Evolutionary conservation across 2,888 invertebrate species (phyloP).

Genomic region (Linnaemya tessellans): DNA sequence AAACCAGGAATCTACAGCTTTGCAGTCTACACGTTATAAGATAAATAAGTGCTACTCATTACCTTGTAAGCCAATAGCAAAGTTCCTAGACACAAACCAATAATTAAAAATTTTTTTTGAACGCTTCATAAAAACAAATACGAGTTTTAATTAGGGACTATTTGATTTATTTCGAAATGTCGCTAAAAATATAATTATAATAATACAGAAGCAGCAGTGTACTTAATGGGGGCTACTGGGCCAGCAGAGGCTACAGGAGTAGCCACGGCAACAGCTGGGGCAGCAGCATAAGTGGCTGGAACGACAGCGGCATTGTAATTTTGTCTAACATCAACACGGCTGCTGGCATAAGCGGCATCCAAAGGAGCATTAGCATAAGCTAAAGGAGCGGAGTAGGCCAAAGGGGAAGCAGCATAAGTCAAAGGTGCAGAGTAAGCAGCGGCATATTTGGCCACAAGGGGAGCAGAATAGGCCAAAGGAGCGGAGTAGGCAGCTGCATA

Average conservation of each 20-base stretch:
- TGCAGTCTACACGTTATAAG: no score
- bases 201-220: slow-evolving; percentile 57
- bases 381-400: slow-evolving; percentile 56
- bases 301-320: slow-evolving; percentile 69
- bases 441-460: no score
- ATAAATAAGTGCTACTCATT: no score
- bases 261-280: slow-evolving; percentile 51
- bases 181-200: slow-evolving; percentile 33
- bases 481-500: slow-evolving; percentile 8
- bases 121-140: no score
- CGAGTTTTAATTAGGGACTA: no score
- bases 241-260: slow-evolving; percentile 44
- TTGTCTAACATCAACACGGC: slow-evolving; percentile 62
- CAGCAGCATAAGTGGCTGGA: slow-evolving; percentile 65
- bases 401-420: slow-evolving; percentile 73
- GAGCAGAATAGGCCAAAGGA: slow-evolving; percentile 16
- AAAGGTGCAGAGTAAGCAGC: slow-evolving; percentile 43
- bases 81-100: no score
- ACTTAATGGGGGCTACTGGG: no score
- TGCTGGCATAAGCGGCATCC: slow-evolving; percentile 66
- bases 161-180: neutral
- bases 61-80: no score
- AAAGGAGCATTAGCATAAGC: slow-evolving; percentile 67
- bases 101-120: no score
- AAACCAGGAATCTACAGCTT: no score